A percentile compares a stretch with the other conserved stretches of the same genome.
Conservation (phyloP, 2,888 invertebrate genomes). For the Gryllus longicercus region DNA sequence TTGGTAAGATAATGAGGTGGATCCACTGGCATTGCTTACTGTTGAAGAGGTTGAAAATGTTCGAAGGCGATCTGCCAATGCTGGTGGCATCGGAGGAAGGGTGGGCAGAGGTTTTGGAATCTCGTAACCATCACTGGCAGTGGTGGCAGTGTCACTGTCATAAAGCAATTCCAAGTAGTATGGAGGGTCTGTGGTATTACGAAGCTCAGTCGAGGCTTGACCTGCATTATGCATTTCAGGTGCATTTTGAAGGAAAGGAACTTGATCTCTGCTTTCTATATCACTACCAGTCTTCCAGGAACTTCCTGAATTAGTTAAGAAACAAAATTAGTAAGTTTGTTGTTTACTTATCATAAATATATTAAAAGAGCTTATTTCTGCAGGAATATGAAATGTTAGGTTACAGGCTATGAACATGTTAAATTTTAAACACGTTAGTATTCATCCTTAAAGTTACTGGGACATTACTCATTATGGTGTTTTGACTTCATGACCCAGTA, state of each 20-base stretch:
- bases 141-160: slow-evolving; percentile 52
- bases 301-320: slow-evolving; percentile 45
- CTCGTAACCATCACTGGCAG: slow-evolving; percentile 61
- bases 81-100: slow-evolving; percentile 4
- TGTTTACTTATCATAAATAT: not conserved
- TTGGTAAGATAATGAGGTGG: slow-evolving; percentile 30
- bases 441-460: no score
- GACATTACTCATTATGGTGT: no score
- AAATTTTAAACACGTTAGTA: no score
- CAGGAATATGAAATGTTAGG: no score
- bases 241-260: slow-evolving; percentile 48
- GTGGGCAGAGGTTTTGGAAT: slow-evolving; percentile 52
- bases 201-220: not conserved
- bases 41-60: slow-evolving; percentile 38
- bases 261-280: slow-evolving; percentile 50
- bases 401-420: no score
- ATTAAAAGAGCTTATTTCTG: not conserved
- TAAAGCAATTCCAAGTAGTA: slow-evolving; percentile 67
- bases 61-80: slow-evolving; percentile 39
- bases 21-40: slow-evolving; percentile 36
- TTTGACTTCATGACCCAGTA: no score
- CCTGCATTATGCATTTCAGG: slow-evolving; percentile 17
- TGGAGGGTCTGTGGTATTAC: slow-evolving; percentile 45
- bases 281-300: slow-evolving; percentile 53
- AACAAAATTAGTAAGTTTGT: not conserved